A percentile compares a stretch with the other conserved stretches of the same genome.
These are phyloP conservation scores for Rhineura floridana DNA, from an alignment of 2,113 vertebrate genomes.

Conservation along the genomic window DNA sequence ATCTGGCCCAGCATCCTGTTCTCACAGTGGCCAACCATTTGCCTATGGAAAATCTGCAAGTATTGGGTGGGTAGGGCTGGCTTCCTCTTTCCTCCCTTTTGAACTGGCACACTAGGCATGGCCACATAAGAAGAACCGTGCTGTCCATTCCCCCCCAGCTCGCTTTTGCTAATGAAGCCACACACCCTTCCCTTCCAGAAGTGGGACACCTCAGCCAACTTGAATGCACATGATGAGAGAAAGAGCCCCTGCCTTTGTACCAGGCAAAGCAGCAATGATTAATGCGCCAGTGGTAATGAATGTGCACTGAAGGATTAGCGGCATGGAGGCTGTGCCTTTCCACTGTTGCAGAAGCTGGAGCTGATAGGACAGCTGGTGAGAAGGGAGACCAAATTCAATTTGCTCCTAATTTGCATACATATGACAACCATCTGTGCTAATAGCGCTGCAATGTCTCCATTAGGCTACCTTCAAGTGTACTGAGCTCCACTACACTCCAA, in stretches of 20 bases:
- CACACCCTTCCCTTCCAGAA: conserved; percentile 45
- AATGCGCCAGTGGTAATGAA: conserved; percentile 90
- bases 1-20: too few species aligned
- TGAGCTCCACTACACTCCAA: conserved; percentile 68
- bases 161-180: conserved; percentile 68
- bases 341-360: conserved; percentile 76
- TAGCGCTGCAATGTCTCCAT: conserved; percentile 91
- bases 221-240: conserved; percentile 70
- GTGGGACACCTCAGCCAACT: conserved; percentile 64
- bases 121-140: rapidly evolving
- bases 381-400: conserved; percentile 92
- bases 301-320: conserved; percentile 83
- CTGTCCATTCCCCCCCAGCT: not conserved
- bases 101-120: conserved; percentile 29
- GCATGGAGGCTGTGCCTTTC: conserved; percentile 69
- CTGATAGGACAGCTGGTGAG: conserved; percentile 94
- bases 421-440: conserved; percentile 99
- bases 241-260: conserved; percentile 76
- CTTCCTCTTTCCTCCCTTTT: not conserved
- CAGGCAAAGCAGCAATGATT: conserved; percentile 87
- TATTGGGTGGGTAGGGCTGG: too few species aligned
- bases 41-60: too few species aligned
- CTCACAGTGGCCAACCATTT: too few species aligned
- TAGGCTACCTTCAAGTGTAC: conserved; percentile 75
- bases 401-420: conserved; percentile 98